Evolutionary conservation across 1,140 invertebrate species (phyloP).

Genomic region (Papilio machaon): DNA sequence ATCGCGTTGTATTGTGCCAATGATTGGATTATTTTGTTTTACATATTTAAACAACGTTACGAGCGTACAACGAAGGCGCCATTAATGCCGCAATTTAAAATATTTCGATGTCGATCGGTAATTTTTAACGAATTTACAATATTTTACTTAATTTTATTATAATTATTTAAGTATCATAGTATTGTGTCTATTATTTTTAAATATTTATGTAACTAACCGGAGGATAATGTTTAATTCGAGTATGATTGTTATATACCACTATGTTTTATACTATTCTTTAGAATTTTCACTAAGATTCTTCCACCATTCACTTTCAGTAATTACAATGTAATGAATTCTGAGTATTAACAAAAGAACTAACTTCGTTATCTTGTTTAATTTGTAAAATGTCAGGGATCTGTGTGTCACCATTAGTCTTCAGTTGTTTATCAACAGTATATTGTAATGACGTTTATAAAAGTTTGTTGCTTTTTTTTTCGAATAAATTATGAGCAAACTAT

Average conservation of each 20-base stretch:
- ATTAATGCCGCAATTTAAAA: slow-evolving; percentile 20
- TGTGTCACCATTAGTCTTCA: neutral
- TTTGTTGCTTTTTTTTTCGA: no score
- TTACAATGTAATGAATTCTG: neutral
- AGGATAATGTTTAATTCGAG: neutral
- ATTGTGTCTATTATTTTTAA: no score
- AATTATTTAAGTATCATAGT: neutral
- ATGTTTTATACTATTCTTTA: no score
- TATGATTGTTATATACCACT: no score
- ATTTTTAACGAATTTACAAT: slow-evolving; percentile 21
- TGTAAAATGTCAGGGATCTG: slow-evolving; percentile 6
- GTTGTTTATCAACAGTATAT: neutral
- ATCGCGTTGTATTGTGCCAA: slow-evolving; percentile 24
- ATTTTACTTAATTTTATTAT: neutral
- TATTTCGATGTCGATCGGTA: slow-evolving; percentile 10
- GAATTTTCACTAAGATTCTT: no score
- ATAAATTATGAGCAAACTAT: no score
- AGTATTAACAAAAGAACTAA: neutral
- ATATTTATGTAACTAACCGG: neutral
- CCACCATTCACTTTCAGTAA: neutral
- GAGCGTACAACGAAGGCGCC: slow-evolving; percentile 16
- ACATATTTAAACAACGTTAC: slow-evolving; percentile 36
- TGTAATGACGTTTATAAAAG: neutral
- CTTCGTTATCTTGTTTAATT: slow-evolving; percentile 15
- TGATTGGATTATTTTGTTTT: slow-evolving; percentile 35